Evolutionary conservation across 2,888 invertebrate genomes (phyloP).

Genomic region (Achlya flavicornis): DNA sequence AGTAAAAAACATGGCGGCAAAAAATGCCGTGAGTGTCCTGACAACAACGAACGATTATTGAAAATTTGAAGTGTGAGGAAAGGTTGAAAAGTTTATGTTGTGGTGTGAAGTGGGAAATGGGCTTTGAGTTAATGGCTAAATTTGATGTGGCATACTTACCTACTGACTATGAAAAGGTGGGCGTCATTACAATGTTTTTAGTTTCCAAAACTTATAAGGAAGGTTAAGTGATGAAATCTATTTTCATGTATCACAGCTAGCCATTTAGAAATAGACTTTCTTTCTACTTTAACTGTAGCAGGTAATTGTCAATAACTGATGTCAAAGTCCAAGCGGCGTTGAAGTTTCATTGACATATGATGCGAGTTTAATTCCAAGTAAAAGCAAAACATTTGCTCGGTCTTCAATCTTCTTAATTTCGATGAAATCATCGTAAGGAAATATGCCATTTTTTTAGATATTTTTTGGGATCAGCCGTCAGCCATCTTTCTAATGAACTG

Average conservation of each 20-base stretch:
- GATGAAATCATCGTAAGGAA: not conserved
- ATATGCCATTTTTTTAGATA: not conserved
- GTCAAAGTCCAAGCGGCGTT: conserved; percentile 33
- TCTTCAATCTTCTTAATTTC: not conserved
- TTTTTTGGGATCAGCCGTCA: not conserved
- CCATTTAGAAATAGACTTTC: no score
- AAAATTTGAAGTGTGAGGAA: conserved; percentile 47
- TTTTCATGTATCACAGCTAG: no score
- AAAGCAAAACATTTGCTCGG: conserved; percentile 14
- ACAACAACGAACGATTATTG: conserved; percentile 60
- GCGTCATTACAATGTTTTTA: no score
- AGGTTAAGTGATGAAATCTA: no score
- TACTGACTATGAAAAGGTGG: no score
- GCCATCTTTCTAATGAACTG: not conserved
- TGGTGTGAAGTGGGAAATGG: conserved; percentile 17
- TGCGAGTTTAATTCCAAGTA: conserved; percentile 38
- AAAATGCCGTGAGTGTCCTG: conserved; percentile 59
- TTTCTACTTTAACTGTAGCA: conserved; percentile 18
- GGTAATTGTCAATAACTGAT: conserved; percentile 31
- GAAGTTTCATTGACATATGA: conserved; percentile 41
- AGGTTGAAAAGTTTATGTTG: conserved; percentile 41
- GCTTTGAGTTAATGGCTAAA: no score
- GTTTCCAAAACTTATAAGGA: no score
- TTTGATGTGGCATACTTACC: no score
- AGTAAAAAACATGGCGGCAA: conserved; percentile 45